Evolutionary conservation across 1,140 invertebrate species (phyloP), one percentile per base, ranked within the genome.

Genomic region (Drosophila pandora): DNA sequence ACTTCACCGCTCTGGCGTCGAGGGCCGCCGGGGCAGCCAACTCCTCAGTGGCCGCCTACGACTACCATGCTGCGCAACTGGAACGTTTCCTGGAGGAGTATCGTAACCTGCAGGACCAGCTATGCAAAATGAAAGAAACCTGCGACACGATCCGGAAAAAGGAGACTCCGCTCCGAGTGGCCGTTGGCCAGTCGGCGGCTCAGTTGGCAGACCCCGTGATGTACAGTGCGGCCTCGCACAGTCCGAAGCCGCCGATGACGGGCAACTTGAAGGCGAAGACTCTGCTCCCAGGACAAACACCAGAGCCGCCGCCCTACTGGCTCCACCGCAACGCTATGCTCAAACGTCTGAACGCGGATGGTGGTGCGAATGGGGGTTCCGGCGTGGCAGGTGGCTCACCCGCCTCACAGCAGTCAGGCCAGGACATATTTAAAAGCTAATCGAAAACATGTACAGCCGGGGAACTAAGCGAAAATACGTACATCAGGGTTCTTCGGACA

Each of bases 61-160:
- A 96, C 76, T 96, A 96, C 89, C 94, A 95, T 88, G 94, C 95
- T 0, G 95, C 95, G 3, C 95, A 96, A 83, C 90, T 96, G 45
- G 95, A 96, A 80, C 93, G 94, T 32, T 96, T 96, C 89, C 93
- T 96, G 28, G 95, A 96, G 81, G 95, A 96, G 78, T 96, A 96
- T 81, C 93, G 95, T 70, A 94, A 92, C 76, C 93, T 96, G 45
- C 95, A 96, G 89, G 94, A 95, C 88, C 95, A 96, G 87, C 89
- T 96, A 61, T 95, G 94, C 56, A 94, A 94, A 88, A 96, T 96
- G 95, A 96, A 96, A 80, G 94, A 95, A 77, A 95, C 95, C 25
- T 95, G 95, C 81, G 95, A 95, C 76, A 94, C 93, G 63, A 93
- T 95, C 57, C 91, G 92, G 37, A 92, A 93, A 37, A 94, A 94